Evolutionary conservation across 2,113 vertebrate genomes (phyloP).

Genomic region (Pachycephala philippinensis): DNA sequence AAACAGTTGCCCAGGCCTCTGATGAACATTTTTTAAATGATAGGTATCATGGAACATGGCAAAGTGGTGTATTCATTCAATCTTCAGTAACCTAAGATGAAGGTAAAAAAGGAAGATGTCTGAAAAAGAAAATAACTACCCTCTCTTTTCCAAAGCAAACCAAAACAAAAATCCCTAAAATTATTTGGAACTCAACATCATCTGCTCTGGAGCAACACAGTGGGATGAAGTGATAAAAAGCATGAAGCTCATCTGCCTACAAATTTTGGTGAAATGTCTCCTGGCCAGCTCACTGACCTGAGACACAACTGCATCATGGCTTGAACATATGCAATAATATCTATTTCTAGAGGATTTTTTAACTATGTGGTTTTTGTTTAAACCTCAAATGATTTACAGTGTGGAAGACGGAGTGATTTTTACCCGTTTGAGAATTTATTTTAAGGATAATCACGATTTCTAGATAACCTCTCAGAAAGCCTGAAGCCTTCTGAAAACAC

Average conservation of each 20-base stretch:
- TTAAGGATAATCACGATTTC: neutral
- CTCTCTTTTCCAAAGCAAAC: neutral
- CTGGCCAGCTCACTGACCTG: slow-evolving; percentile 67
- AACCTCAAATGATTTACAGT: neutral
- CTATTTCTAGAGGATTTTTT: neutral
- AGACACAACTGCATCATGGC: slow-evolving; percentile 49
- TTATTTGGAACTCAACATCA: neutral
- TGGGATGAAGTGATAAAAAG: neutral
- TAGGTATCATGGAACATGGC: neutral
- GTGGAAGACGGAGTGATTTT: neutral
- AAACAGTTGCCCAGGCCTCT: neutral
- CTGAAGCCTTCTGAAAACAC: slow-evolving; percentile 8
- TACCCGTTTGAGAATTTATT: neutral
- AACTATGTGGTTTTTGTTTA: neutral
- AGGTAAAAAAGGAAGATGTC: neutral
- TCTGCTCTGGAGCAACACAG: neutral
- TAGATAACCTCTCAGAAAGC: slow-evolving; percentile 30
- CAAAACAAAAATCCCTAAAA: neutral
- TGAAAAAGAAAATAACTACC: neutral
- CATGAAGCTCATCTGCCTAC: neutral
- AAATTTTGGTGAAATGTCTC: slow-evolving; percentile 9
- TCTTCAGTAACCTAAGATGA: neutral
- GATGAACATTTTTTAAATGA: neutral
- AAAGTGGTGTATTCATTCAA: neutral
- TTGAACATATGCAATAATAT: neutral